Evolutionary conservation across 2,113 vertebrate genomes (phyloP).

Genomic region (Channa maculata): DNA sequence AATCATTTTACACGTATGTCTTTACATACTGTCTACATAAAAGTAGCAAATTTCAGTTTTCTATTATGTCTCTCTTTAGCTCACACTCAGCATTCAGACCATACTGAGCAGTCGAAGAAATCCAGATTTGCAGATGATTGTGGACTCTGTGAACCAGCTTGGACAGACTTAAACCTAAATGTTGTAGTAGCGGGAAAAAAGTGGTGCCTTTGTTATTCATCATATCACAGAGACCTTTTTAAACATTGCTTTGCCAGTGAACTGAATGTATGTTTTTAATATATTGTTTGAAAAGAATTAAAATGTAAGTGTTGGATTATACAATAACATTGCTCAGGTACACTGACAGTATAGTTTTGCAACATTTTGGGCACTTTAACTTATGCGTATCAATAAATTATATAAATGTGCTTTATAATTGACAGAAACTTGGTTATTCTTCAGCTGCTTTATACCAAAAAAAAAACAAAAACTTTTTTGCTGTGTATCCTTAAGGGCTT

Average conservation of each 20-base stretch:
- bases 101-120: slow-evolving; percentile 56
- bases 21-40: neutral
- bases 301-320: too few relatives aligned
- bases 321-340: too few relatives aligned
- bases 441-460: slow-evolving; percentile 3
- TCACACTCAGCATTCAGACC: slow-evolving; percentile 56
- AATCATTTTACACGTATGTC: neutral
- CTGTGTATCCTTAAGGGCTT: too few relatives aligned
- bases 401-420: neutral
- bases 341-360: neutral
- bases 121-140: neutral
- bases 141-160: neutral
- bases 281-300: too few relatives aligned
- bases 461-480: too few relatives aligned
- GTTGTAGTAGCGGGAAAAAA: too few relatives aligned
- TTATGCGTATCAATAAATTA: neutral
- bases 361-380: slow-evolving; percentile 28
- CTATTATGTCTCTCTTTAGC: slow-evolving; percentile 40
- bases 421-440: neutral
- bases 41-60: neutral
- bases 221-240: neutral
- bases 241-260: neutral
- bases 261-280: slow-evolving; percentile 1
- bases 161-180: slow-evolving; percentile 10
- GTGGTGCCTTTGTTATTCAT: neutral